Evolutionary conservation across 2,113 vertebrate genomes (phyloP), one percentile per base, ranked within the genome.

Genomic region (Cinclus cinclus): DNA sequence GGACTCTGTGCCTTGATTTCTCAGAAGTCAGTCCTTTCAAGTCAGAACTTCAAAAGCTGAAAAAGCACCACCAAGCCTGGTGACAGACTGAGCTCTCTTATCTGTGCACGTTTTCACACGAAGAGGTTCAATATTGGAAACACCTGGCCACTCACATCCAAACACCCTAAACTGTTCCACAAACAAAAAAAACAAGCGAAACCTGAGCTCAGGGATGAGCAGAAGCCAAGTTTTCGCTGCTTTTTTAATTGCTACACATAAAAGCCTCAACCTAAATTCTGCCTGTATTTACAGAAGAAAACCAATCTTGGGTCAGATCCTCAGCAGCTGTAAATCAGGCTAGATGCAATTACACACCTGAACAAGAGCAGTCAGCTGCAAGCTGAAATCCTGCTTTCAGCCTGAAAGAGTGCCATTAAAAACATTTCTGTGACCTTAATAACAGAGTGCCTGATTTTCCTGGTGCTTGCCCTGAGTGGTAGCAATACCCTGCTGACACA

Each of bases 1-100:
- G 69, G 64, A 74, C 24, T 42, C 58, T 24, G 37, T 31, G 80
- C 83, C 83, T 94, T 47, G 25, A 70, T 94, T 94, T 76, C 90
- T 95, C 79, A 87, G 50, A 81, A 91, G 83, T 52, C 67, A 67
- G 17, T 50, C 76, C 90, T 96, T 95, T 94, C 90, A 96, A 92
- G 77, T 89, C 70, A 94, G 47, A 82, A 79, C 70, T 96, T 93
- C 83, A 91, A 93, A 96, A 1, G 7, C 67, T 50, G 52, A 41
- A 74, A 41, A 64, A 89, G 53, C 85, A 76, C 59, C 53, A 84
- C 35, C 41, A 59, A 75, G 42, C 58, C 59, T 13, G 79, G 82
- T 50, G 77, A 95, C 73, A 83, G 70, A 44, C 41, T 10, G 33
- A 90, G 84, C 68, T 86, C 82, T 87, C 33, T 47, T 90, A 94